These are phyloP conservation scores for Daubentonia madagascariensis DNA, from an alignment of 2,113 vertebrate genomes.

Conservation along the genomic window DNA sequence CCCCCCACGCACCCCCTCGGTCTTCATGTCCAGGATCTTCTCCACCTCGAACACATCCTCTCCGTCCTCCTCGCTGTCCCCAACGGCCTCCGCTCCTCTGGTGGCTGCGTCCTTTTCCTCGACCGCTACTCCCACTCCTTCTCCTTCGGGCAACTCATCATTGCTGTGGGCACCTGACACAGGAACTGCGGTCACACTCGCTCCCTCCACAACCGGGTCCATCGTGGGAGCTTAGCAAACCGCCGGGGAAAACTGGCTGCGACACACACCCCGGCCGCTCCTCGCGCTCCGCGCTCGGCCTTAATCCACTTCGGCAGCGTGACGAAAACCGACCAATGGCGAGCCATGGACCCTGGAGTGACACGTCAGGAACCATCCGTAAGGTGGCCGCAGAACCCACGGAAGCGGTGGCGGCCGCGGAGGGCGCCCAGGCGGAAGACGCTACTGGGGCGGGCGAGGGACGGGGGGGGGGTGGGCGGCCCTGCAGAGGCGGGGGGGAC, in stretches of 20 bases:
- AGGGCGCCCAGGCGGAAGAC: background rate
- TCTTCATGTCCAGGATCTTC: constrained; percentile 93
- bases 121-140: background rate
- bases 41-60: constrained; percentile 97
- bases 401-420: constrained; percentile 26
- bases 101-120: background rate
- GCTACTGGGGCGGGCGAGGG: background rate
- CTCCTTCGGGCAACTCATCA: background rate
- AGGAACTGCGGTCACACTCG: background rate
- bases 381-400: fast-evolving
- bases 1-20: constrained; percentile 87
- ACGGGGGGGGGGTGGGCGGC: fast-evolving
- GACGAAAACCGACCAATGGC: constrained; percentile 38
- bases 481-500: fast-evolving
- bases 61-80: constrained; percentile 86
- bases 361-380: background rate
- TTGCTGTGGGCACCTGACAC: background rate
- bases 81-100: constrained; percentile 49
- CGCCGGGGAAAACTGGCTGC: constrained; percentile 25
- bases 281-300: background rate
- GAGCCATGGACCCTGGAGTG: constrained; percentile 71
- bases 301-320: background rate
- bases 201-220: constrained; percentile 63
- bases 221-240: constrained; percentile 59
- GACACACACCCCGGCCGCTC: background rate